Conservation (phyloP, 2,888 invertebrate species). For the Caenorhabditis wallacei region DNA sequence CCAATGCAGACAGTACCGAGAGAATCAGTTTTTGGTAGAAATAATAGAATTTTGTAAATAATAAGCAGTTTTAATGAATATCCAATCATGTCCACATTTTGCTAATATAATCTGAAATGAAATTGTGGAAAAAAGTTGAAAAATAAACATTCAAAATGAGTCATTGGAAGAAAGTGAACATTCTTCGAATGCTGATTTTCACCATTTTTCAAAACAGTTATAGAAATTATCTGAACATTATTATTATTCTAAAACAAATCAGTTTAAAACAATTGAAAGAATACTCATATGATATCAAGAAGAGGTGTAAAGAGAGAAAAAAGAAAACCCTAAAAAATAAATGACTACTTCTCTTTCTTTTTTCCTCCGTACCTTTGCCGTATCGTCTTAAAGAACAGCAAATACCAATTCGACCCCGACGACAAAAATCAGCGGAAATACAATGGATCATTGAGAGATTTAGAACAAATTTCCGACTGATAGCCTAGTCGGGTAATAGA, state of each 20-base stretch:
- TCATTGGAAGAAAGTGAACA: too few relatives aligned
- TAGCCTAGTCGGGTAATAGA: constrained; percentile 26
- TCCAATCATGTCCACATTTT: constrained; percentile 55
- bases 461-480: constrained; percentile 43
- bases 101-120: not conserved
- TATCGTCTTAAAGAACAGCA: constrained; percentile 60
- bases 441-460: constrained; percentile 1
- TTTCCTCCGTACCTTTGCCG: not conserved
- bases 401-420: constrained; percentile 46
- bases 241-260: too few relatives aligned
- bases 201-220: too few relatives aligned
- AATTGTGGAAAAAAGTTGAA: too few relatives aligned
- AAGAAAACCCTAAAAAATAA: constrained; percentile 24
- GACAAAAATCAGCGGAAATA: constrained; percentile 17
- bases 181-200: too few relatives aligned
- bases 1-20: constrained; percentile 62
- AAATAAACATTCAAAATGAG: too few relatives aligned
- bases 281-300: too few relatives aligned
- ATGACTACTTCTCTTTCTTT: constrained; percentile 11
- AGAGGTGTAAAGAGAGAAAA: constrained; percentile 23
- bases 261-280: too few relatives aligned
- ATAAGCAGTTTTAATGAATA: constrained; percentile 46
- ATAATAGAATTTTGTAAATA: constrained; percentile 33
- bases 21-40: not conserved
- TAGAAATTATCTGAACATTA: too few relatives aligned